A percentile compares a stretch with the other conserved stretches of the same genome.
phyloP scores from a whole-genome alignment of 2,113 vertebrate genomes.

The Nothoprocta pentlandii region DNA sequence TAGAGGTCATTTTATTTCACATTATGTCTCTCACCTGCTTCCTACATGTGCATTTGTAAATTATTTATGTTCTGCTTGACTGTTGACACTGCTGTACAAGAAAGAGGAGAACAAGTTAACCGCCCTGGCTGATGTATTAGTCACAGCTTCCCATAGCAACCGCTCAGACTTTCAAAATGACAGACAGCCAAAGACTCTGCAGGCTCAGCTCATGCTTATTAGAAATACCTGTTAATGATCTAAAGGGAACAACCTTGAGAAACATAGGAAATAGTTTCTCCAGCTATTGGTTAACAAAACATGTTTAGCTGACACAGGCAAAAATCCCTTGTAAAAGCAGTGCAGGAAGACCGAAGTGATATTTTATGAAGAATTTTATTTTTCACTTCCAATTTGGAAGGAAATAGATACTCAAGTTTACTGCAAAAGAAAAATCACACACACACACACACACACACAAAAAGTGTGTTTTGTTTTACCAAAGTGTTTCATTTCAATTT shows the following conservation, averaged over 20 bases:
- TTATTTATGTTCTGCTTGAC: neutral
- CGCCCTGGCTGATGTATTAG: slow-evolving; percentile 21
- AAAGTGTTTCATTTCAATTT: neutral
- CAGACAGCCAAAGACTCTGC: slow-evolving; percentile 54
- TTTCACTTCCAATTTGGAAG: slow-evolving; percentile 50
- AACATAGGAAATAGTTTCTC: slow-evolving; percentile 35
- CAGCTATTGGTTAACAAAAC: slow-evolving; percentile 43
- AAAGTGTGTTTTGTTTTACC: neutral
- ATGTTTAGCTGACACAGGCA: neutral
- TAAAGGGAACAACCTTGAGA: slow-evolving; percentile 50
- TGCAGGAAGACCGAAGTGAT: slow-evolving; percentile 42
- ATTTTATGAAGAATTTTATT: slow-evolving; percentile 57
- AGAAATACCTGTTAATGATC: slow-evolving; percentile 71
- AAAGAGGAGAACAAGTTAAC: slow-evolving; percentile 44
- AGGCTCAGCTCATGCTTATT: slow-evolving; percentile 64
- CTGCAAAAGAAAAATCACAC: slow-evolving; percentile 46
- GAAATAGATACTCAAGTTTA: slow-evolving; percentile 51
- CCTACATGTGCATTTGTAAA: neutral
- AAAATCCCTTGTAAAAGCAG: slow-evolving; percentile 11
- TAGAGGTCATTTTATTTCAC: neutral
- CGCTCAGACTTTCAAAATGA: slow-evolving; percentile 39
- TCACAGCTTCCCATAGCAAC: slow-evolving; percentile 47
- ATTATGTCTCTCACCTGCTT: neutral
- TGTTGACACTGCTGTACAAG: neutral
- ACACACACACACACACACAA: no score